Evolutionary conservation across 1,140 invertebrate genomes (phyloP), one percentile per base, ranked within the genome.

Genomic region (Asbolus verrucosus): DNA sequence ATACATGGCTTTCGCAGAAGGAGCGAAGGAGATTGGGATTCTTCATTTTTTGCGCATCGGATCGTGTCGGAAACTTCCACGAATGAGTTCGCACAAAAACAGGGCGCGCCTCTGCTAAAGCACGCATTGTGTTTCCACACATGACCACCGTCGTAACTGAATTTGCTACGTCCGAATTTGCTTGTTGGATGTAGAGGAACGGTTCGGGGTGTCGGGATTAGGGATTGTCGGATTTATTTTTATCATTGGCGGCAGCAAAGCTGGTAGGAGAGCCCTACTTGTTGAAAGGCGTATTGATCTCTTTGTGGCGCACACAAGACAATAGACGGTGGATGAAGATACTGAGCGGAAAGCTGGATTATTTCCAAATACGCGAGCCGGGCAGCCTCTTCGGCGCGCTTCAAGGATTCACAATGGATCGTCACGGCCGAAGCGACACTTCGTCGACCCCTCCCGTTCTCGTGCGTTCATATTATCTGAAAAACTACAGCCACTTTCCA

Each of bases 291-390:
- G 46, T 54, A 54, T 54, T 54, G 46, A 54, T 54, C 46, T 15
- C 21, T 54, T 54, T 54, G 46, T 54, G 46, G 46, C 46, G 46
- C 46, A 27, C 21, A 54, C 46, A 54, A 54, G 46, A 54, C 46
- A 54, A 54, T 54, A 54, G 46, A 54, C 19, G 46, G 13, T 54
- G 46, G 46, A 54, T 54, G 46, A 54, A 54, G 46, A 54, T 54
- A 54, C 46, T 14, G 46, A 54, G 46, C 46, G 46, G 46, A 54
- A 54, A 54, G 46, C 46, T 54, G 46, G 46, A 54, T 54, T 54
- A 54, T 54, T 54, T 54, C 46, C 46, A 54, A 54, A 54, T 54
- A 54, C 15, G 11, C 13, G 33, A 2, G 43, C 9, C 15, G 19
- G 46, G 21, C 11, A 54, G 46, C 46, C 46, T 54, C 46, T 54